Percentiles rank a stretch among this genome's conserved stretches.
These are phyloP conservation scores for Pollimyrus isidori DNA, from an alignment of 2,113 vertebrate species.

Conservation along the genomic window DNA sequence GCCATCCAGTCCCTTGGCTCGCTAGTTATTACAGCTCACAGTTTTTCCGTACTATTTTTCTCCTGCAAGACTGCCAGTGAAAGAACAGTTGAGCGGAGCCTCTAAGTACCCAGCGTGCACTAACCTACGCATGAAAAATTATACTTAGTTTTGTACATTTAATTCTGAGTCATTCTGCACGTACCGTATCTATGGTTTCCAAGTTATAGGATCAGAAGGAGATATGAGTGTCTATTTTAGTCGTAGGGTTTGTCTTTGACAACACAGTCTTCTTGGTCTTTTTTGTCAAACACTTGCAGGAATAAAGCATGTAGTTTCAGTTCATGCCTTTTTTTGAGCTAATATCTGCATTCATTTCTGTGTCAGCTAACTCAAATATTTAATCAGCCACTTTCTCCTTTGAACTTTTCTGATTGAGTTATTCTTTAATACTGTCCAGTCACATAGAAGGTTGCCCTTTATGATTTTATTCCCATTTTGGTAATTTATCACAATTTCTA, in stretches of 20 bases:
- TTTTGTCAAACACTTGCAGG: neutral
- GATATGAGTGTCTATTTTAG: neutral
- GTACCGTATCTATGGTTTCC: neutral
- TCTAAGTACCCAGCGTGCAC: neutral
- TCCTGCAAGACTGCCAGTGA: neutral
- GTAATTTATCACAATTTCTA: neutral
- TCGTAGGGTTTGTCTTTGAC: neutral
- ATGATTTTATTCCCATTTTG: neutral
- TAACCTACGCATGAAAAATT: neutral
- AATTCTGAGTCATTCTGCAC: neutral
- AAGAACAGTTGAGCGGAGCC: neutral
- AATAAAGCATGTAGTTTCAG: neutral
- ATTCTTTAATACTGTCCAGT: neutral
- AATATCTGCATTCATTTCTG: neutral
- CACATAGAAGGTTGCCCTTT: neutral
- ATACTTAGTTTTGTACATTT: neutral
- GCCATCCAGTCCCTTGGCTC: neutral
- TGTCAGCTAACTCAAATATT: neutral
- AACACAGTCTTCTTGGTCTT: neutral
- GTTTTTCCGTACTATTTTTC: neutral
- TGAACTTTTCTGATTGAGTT: neutral
- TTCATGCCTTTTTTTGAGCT: neutral
- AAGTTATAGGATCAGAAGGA: neutral
- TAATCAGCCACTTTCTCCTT: neutral
- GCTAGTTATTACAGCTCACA: neutral